These are phyloP conservation scores for Zosterops hypoxanthus DNA, from an alignment of 2,113 vertebrate species.

Conservation along the genomic window DNA sequence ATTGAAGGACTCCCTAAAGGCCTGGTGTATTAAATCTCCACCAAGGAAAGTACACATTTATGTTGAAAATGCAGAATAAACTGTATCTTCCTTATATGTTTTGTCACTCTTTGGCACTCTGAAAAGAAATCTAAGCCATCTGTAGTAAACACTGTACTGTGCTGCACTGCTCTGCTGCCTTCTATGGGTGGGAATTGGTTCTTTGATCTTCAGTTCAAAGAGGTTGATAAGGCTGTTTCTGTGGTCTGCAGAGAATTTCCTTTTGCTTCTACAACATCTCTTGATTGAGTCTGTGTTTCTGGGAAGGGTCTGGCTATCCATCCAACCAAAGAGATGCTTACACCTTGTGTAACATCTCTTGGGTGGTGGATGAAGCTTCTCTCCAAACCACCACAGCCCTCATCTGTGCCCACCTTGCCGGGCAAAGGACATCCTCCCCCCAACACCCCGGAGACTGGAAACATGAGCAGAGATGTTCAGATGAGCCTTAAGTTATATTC, in stretches of 20 bases:
- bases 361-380: neutral
- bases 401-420: neutral
- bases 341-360: neutral
- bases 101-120: neutral
- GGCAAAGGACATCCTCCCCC: accelerated
- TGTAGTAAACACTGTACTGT: neutral
- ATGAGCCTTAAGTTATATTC: neutral
- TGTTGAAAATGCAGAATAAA: neutral
- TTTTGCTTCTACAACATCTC: neutral
- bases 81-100: neutral
- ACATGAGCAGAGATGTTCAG: accelerated
- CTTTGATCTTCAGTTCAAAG: constrained; percentile 66
- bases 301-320: neutral
- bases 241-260: neutral
- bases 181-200: neutral
- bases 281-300: neutral
- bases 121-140: neutral
- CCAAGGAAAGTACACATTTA: neutral
- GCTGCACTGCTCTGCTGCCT: neutral
- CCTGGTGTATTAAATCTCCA: neutral
- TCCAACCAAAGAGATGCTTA: neutral
- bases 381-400: neutral
- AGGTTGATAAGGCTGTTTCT: constrained; percentile 6
- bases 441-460: accelerated
- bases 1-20: neutral